These are phyloP conservation scores for Apamea anceps DNA, from an alignment of 2,888 invertebrate genomes.

Conservation along the genomic window DNA sequence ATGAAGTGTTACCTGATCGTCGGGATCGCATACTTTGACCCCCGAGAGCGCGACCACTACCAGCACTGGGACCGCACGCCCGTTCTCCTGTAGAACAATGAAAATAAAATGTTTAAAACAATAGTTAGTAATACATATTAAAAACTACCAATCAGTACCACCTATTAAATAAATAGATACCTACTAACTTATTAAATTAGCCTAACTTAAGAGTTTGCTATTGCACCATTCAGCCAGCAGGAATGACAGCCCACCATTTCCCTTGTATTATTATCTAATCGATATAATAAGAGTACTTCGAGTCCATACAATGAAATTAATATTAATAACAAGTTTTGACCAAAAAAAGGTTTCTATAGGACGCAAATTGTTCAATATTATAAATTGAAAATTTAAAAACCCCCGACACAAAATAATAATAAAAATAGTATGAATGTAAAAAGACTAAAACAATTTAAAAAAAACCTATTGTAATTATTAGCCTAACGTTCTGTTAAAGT, in stretches of 20 bases:
- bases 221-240: neutral
- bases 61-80: slow-evolving; percentile 92
- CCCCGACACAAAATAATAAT: no score
- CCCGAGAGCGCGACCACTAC: slow-evolving; percentile 94
- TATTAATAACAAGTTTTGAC: neutral
- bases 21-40: slow-evolving; percentile 95
- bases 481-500: no score
- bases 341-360: neutral
- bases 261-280: neutral
- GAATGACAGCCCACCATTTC: no score
- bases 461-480: no score
- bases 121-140: neutral
- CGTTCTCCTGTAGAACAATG: slow-evolving; percentile 88
- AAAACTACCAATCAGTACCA: neutral
- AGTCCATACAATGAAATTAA: neutral
- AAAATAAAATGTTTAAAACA: neutral
- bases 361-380: neutral
- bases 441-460: no score
- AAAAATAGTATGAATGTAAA: no score
- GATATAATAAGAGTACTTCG: neutral
- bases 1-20: slow-evolving; percentile 92
- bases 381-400: no score
- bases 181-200: neutral
- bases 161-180: neutral
- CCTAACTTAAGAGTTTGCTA: neutral